A percentile compares a stretch with the other conserved stretches of the same genome.
Evolutionary conservation across 23 tunicate genomes (phyloP).

Genomic region (Halocynthia aurantium): DNA sequence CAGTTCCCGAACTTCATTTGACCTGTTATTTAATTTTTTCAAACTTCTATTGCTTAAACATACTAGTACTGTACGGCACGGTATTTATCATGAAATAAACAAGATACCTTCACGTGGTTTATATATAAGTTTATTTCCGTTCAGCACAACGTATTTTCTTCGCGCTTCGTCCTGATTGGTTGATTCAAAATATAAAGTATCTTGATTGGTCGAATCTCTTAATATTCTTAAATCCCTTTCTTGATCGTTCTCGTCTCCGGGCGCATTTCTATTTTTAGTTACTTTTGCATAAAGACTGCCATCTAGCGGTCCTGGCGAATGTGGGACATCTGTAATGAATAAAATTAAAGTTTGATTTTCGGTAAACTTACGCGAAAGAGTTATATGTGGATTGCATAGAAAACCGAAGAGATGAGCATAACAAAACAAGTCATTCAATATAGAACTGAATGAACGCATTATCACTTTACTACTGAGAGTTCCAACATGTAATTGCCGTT

Average conservation of each 20-base stretch:
- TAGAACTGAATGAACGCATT: too few relatives aligned
- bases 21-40: too few relatives aligned
- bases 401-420: too few relatives aligned
- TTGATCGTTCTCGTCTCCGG: conserved; percentile 25
- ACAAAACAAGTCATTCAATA: too few relatives aligned
- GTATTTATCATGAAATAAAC: too few relatives aligned
- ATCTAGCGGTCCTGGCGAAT: conserved; percentile 90
- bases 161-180: not conserved
- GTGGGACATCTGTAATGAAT: conserved; percentile 47
- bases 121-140: conserved; percentile 14
- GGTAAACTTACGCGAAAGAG: too few relatives aligned
- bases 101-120: not conserved
- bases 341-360: not conserved
- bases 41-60: too few relatives aligned
- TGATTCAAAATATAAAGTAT: conserved; percentile 1
- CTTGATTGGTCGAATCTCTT: not conserved
- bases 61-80: too few relatives aligned
- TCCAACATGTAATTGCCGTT: too few relatives aligned
- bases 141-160: conserved; percentile 2
- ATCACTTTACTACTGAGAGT: too few relatives aligned
- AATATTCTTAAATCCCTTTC: not conserved
- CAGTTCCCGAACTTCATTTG: too few relatives aligned
- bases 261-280: conserved; percentile 34
- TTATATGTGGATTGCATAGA: too few relatives aligned
- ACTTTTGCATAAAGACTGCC: conserved; percentile 88